Evolutionary conservation across 2,888 invertebrate species (phyloP).

Genomic region (Rotaria macrura): DNA sequence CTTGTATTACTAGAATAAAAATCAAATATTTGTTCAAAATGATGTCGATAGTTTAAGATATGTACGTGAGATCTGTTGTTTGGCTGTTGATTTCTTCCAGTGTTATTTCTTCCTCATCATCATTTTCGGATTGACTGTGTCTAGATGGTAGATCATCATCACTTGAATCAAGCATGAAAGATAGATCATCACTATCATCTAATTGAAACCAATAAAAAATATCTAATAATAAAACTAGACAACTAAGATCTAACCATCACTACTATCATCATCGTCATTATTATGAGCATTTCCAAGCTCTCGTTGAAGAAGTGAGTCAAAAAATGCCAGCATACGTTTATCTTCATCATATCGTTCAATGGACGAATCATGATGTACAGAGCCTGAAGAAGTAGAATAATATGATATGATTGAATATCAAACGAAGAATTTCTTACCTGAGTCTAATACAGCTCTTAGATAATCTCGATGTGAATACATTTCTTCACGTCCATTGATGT

Average conservation of each 20-base stretch:
- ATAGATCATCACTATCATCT: background rate
- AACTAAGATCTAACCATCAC: background rate
- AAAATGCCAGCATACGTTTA: conserved; percentile 89
- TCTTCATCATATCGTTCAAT: conserved; percentile 78
- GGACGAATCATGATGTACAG: conserved; percentile 66
- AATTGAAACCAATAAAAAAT: background rate
- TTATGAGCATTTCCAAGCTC: conserved; percentile 61
- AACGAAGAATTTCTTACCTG: conserved; percentile 52
- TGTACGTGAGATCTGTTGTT: background rate
- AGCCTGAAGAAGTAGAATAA: background rate
- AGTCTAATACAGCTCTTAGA: conserved; percentile 66
- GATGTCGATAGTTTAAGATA: background rate
- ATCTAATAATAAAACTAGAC: background rate
- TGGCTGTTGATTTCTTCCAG: background rate
- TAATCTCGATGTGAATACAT: conserved; percentile 60
- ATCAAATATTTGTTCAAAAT: background rate
- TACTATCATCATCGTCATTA: background rate
- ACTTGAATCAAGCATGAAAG: background rate
- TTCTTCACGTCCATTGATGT: conserved; percentile 41
- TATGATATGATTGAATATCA: too few species aligned
- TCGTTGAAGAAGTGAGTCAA: conserved; percentile 79
- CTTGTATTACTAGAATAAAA: background rate
- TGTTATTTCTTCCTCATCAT: background rate
- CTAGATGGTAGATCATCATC: background rate
- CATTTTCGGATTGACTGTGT: background rate